Evolutionary conservation across 2,797 vertebrate genomes (phyloP), one percentile per base, ranked within the genome.

Genomic region (Neostethus bicornis): DNA sequence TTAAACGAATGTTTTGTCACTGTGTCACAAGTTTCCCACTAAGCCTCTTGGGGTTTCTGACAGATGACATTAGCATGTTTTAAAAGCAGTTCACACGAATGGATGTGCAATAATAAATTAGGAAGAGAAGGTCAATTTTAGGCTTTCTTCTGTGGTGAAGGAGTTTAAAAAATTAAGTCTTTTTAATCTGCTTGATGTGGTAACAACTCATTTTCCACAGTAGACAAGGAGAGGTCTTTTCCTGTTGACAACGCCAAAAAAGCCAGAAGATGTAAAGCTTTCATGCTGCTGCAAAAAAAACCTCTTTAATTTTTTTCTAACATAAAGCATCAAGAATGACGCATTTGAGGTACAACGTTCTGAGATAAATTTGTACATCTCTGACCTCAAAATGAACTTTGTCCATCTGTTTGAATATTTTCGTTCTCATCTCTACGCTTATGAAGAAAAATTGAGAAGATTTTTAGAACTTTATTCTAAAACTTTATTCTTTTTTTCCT

Each of bases 1-100:
- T 73, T 81, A 77, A 85, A 85, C 50, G 48, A 57, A 51, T 59
- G 74, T 44, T 66, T 66, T 81, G 77, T 84, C 73, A 35, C 42
- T n/a, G 50, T 46, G 77, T 52, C 7, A n/a, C 26, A 28, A 32
- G 70, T 68, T 13, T 56, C 25, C 21, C 66, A 65, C 37, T 65
- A 66, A 58, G 55, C 79, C 74, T 72, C 61, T 43, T 39, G 29
- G 47, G 61, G 45, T 44, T 41, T 25, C 41, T 51, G 47, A 71
- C 47, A 59, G 59, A 20, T 1, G 32, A 65, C 69, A 81, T 84
- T 78, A 73, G 72, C 63, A 52, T 75, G 73, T 67, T 61, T 73
- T 71, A 53, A 58, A 3, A 17, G 57, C 13, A 24, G 51, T 73
- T 68, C 47, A 44, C 45, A 55, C 4, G 16, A 49, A 45, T 24